phyloP scores from a whole-genome alignment of 2,888 invertebrate species.

The Venusia cambrica region DNA sequence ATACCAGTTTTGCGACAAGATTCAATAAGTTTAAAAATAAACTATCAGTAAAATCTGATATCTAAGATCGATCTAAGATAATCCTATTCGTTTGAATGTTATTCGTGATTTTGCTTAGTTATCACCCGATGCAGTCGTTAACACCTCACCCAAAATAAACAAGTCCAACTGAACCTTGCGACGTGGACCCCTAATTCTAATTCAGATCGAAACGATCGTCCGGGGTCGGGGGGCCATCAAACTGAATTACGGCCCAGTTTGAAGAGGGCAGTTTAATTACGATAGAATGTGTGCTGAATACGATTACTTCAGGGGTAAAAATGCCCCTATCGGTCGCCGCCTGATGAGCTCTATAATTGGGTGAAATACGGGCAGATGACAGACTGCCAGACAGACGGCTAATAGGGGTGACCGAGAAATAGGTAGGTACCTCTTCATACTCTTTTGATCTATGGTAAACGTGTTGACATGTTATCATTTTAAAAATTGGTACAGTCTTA shows the following conservation, averaged over 20 bases:
- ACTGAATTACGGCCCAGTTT: slow-evolving; percentile 15
- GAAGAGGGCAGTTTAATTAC: slow-evolving; percentile 26
- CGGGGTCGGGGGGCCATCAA: slow-evolving; percentile 16
- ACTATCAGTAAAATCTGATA: no score
- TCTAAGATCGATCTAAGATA: no score
- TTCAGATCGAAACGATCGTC: slow-evolving; percentile 7
- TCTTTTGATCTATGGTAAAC: no score
- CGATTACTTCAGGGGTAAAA: slow-evolving; percentile 20
- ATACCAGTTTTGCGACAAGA: no score
- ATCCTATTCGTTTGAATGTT: no score
- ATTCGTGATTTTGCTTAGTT: no score
- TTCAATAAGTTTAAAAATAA: no score
- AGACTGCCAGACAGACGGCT: background rate
- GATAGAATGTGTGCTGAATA: slow-evolving; percentile 27
- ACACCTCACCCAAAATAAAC: slow-evolving; percentile 8
- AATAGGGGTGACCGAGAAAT: no score
- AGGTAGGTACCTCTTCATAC: no score
- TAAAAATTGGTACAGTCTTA: no score
- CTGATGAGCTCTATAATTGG: slow-evolving; percentile 16
- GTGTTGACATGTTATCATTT: no score
- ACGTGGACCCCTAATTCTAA: slow-evolving; percentile 2
- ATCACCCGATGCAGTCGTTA: background rate
- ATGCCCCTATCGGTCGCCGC: slow-evolving; percentile 15
- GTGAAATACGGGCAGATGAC: slow-evolving; percentile 5
- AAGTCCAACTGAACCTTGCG: slow-evolving; percentile 6